These are phyloP conservation scores for Limanda limanda DNA, from an alignment of 2,113 vertebrate genomes.

Conservation along the genomic window DNA sequence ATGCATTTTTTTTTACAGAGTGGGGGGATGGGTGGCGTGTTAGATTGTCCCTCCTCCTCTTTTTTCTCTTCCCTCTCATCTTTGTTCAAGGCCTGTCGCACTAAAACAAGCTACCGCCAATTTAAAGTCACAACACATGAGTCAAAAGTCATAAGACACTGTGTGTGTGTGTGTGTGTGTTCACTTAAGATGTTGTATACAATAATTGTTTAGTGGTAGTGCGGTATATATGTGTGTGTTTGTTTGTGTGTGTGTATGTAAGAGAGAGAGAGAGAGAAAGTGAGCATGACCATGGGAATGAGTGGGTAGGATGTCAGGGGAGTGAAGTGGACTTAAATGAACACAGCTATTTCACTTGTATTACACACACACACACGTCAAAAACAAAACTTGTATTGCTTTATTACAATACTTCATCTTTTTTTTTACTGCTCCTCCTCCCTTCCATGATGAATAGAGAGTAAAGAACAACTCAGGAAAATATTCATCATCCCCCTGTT, in stretches of 20 bases:
- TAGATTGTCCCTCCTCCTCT: conserved; percentile 76
- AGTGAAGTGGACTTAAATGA: conserved; percentile 34
- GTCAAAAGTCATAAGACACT: conserved; percentile 33
- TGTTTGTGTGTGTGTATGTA: neutral
- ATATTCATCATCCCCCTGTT: conserved; percentile 26
- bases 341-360: conserved; percentile 13
- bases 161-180: conserved; percentile 2
- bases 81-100: conserved; percentile 71
- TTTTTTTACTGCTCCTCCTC: neutral
- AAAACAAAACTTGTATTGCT: conserved; percentile 3
- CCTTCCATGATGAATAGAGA: conserved; percentile 1
- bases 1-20: conserved; percentile 45
- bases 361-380: neutral
- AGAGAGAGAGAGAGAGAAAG: neutral
- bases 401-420: neutral
- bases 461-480: neutral
- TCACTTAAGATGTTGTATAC: conserved; percentile 20
- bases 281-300: conserved; percentile 13
- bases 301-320: conserved; percentile 48
- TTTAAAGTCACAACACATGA: conserved; percentile 46
- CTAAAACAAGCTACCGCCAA: conserved; percentile 43
- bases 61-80: conserved; percentile 71
- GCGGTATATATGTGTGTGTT: neutral
- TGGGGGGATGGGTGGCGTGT: conserved; percentile 73
- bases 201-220: conserved; percentile 12